Conservation (phyloP, 2,113 vertebrate species). For the Marcusenius ussheri region DNA sequence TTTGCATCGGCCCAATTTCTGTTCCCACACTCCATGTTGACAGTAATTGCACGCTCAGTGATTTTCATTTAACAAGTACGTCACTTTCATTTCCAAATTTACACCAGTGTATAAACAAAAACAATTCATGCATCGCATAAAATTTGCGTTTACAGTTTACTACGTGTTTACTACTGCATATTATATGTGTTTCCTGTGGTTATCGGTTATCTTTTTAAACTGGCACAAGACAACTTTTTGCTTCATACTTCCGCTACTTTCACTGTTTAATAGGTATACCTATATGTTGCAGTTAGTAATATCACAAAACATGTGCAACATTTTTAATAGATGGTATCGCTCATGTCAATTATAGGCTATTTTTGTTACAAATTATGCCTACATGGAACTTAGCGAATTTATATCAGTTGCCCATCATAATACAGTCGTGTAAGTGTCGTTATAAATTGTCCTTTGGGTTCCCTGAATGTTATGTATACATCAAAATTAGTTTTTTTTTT, state of each 20-base stretch:
- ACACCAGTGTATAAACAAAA: background rate
- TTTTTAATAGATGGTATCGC: background rate
- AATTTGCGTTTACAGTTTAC: background rate
- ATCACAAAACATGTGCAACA: background rate
- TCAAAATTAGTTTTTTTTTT: background rate
- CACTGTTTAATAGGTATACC: background rate
- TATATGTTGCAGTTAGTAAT: background rate
- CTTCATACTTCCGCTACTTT: background rate
- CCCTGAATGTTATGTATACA: background rate
- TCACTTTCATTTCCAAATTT: slow-evolving; percentile 7
- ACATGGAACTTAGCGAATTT: background rate
- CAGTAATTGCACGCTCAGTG: background rate
- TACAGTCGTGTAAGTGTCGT: background rate
- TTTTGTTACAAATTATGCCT: background rate
- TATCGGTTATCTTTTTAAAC: background rate
- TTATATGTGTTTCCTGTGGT: background rate
- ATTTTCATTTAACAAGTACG: background rate
- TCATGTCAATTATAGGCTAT: background rate
- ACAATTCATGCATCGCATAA: background rate
- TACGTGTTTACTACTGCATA: background rate
- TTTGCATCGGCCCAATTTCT: background rate
- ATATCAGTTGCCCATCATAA: background rate
- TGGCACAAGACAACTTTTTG: background rate
- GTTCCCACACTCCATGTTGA: background rate
- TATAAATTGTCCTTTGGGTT: background rate